A percentile compares a stretch with the other conserved stretches of the same genome.
phyloP scores from a whole-genome alignment of 2,113 vertebrate genomes.

The Nesogale talazaci region DNA sequence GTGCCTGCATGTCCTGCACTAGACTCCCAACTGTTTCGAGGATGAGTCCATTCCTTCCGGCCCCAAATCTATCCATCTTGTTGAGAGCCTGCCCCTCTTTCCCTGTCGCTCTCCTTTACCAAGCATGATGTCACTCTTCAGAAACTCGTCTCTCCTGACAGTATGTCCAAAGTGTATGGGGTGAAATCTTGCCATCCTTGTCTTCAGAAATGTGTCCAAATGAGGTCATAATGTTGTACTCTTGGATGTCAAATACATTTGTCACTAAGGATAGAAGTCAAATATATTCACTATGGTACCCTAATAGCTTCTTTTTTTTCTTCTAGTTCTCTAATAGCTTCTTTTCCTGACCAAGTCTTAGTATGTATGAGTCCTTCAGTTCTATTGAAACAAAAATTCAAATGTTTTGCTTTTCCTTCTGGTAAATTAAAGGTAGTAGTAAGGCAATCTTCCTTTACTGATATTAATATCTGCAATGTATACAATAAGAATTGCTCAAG shows the following conservation, averaged over 20 bases:
- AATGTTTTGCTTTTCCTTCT: background rate
- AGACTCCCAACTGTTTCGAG: too few relatives aligned
- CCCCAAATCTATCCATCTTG: too few relatives aligned
- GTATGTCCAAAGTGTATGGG: too few relatives aligned
- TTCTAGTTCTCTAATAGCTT: background rate
- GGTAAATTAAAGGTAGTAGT: background rate
- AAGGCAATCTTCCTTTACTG: background rate
- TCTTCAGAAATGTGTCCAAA: too few relatives aligned
- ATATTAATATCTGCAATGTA: background rate
- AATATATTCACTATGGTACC: rapidly evolving
- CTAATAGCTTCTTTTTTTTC: background rate
- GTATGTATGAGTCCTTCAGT: background rate
- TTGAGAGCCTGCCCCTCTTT: too few relatives aligned
- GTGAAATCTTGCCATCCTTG: too few relatives aligned
- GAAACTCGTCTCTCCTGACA: too few relatives aligned
- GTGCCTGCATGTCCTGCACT: too few relatives aligned
- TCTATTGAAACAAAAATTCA: background rate
- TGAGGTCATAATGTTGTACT: background rate
- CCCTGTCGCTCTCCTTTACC: too few relatives aligned
- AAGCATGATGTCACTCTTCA: too few relatives aligned
- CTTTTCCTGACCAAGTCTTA: background rate
- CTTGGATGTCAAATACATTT: background rate
- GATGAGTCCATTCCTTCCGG: too few relatives aligned
- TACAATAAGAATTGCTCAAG: background rate
- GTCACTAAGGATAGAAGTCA: background rate